phyloP scores from a whole-genome alignment of 2,888 invertebrate genomes.

The Dryobota labecula region DNA sequence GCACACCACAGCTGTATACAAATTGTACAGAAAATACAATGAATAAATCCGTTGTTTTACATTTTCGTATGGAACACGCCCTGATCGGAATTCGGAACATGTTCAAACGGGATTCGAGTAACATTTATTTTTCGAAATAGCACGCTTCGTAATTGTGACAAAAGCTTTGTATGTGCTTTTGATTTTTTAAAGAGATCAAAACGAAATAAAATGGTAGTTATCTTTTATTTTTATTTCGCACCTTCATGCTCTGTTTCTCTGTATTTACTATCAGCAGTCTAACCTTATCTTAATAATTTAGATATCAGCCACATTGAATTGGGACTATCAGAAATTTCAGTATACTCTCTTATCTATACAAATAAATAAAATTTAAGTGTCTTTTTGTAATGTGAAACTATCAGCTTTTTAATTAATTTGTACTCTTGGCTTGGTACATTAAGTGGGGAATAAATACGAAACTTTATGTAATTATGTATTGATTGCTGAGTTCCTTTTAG shows the following conservation, averaged over 20 bases:
- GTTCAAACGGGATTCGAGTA: constrained; percentile 38
- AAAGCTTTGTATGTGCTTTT: constrained; percentile 31
- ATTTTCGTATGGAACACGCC: constrained; percentile 31
- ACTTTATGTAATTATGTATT: too few species aligned
- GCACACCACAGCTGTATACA: background rate
- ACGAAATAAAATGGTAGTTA: background rate
- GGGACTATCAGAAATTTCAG: too few species aligned
- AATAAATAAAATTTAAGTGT: too few species aligned
- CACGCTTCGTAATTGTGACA: constrained; percentile 34
- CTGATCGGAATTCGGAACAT: constrained; percentile 42
- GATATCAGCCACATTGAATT: too few species aligned
- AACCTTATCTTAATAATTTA: too few species aligned
- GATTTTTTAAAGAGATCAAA: constrained; percentile 9
- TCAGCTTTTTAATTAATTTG: too few species aligned
- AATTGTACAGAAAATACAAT: constrained; percentile 6
- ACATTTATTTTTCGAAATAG: constrained; percentile 46
- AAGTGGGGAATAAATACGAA: too few species aligned
- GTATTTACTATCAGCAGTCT: background rate
- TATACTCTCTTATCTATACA: too few species aligned
- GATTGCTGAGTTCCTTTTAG: too few species aligned
- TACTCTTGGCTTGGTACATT: too few species aligned
- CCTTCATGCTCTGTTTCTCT: background rate
- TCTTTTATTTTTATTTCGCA: constrained; percentile 14
- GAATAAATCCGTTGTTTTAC: constrained; percentile 38
- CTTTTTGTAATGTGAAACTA: too few species aligned